These are phyloP conservation scores for Theretra japonica DNA, from an alignment of 2,888 invertebrate genomes.

Conservation along the genomic window DNA sequence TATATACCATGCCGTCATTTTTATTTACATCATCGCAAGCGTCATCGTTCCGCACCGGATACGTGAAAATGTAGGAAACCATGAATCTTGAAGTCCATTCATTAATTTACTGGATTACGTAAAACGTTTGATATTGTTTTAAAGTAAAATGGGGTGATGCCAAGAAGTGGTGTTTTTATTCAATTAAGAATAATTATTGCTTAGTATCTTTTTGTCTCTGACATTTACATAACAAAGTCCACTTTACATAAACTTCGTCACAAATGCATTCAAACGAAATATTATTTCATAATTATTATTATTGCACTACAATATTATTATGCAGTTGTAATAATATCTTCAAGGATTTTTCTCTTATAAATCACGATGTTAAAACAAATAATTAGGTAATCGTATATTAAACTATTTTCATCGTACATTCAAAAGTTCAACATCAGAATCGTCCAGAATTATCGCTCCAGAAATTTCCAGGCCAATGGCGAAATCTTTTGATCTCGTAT, in stretches of 20 bases:
- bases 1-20: slow-evolving; percentile 49
- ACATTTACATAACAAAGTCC: too few relatives aligned
- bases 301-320: too few relatives aligned
- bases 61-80: slow-evolving; percentile 36
- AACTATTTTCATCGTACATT: background rate
- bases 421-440: background rate
- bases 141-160: background rate
- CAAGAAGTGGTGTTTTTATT: background rate
- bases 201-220: too few relatives aligned
- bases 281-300: too few relatives aligned
- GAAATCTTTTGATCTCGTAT: background rate
- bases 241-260: too few relatives aligned
- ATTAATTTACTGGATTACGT: background rate
- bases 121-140: background rate
- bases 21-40: slow-evolving; percentile 56
- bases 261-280: too few relatives aligned
- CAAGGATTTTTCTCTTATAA: too few relatives aligned
- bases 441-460: background rate
- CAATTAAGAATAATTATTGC: too few relatives aligned
- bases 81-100: background rate
- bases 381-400: background rate
- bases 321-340: too few relatives aligned
- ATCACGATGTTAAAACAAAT: background rate
- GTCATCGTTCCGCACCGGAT: slow-evolving; percentile 42
- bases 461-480: background rate